These are phyloP conservation scores for Conger conger DNA, from an alignment of 2,113 vertebrate species.

Conservation along the genomic window DNA sequence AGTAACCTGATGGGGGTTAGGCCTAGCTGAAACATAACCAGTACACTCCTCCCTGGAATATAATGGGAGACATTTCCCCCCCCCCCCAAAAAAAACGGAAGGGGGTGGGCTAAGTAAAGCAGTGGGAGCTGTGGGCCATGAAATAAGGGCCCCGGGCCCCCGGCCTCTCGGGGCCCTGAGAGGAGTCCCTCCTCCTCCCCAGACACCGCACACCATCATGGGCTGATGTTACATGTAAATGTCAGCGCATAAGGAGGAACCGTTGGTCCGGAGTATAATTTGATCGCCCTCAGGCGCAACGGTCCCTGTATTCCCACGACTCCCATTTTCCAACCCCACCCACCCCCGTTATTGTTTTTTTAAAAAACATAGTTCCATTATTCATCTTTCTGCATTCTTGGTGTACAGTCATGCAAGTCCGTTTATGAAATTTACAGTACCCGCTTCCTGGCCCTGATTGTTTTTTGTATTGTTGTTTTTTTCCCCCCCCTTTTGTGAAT, in stretches of 20 bases:
- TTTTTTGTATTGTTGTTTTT: no score
- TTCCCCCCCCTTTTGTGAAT: not conserved
- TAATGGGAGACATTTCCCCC: conserved; percentile 1
- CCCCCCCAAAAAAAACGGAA: not conserved
- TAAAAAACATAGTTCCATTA: conserved; percentile 10
- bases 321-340: conserved; percentile 20
- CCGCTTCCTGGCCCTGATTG: not conserved
- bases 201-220: not conserved
- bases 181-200: not conserved
- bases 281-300: conserved; percentile 11
- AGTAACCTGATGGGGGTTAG: conserved; percentile 12
- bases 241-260: conserved; percentile 16
- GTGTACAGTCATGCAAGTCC: not conserved
- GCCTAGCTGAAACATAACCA: not conserved
- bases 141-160: conserved; percentile 13
- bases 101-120: not conserved
- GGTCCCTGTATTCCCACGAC: conserved; percentile 12
- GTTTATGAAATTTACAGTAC: conserved; percentile 2
- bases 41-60: not conserved
- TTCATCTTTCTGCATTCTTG: conserved; percentile 2
- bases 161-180: not conserved
- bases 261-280: conserved; percentile 14
- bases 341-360: conserved; percentile 13
- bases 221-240: conserved; percentile 14
- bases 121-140: conserved; percentile 13